A percentile compares a stretch with the other conserved stretches of the same genome.
phyloP scores from a whole-genome alignment of 2,113 vertebrate genomes.

The Probosciger aterrimus region DNA sequence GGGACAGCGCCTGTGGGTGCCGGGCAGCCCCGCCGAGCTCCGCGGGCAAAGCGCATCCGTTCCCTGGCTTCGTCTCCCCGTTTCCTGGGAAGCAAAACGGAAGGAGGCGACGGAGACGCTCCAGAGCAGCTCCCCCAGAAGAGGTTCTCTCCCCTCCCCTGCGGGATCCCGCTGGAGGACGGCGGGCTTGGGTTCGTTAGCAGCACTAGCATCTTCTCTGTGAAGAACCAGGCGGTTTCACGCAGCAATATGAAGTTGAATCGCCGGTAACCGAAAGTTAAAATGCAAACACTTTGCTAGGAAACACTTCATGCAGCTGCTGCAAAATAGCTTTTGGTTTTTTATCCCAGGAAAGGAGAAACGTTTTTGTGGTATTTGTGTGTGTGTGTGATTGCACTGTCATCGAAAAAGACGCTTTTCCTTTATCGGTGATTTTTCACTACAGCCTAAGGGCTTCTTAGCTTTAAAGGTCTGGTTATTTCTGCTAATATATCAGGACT shows the following conservation, averaged over 20 bases:
- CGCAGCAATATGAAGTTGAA: background rate
- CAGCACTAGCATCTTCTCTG: background rate
- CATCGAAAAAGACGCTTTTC: background rate
- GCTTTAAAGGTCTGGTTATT: conserved; percentile 7
- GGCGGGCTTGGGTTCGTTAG: background rate
- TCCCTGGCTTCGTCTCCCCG: background rate
- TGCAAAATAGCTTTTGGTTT: background rate
- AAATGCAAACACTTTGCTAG: background rate
- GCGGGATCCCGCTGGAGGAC: background rate
- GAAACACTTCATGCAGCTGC: background rate
- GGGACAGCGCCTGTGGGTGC: background rate
- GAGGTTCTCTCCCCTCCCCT: background rate
- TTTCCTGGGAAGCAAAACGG: background rate
- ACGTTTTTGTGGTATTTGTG: background rate
- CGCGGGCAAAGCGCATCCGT: background rate
- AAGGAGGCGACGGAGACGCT: background rate
- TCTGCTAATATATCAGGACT: background rate
- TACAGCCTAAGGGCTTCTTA: background rate
- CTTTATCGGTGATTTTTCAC: background rate
- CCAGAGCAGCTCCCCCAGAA: background rate
- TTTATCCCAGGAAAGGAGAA: background rate
- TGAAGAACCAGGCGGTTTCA: background rate
- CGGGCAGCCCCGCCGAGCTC: background rate
- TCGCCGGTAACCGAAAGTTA: background rate
- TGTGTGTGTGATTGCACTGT: background rate